Evolutionary conservation across 2,113 vertebrate species (phyloP), one percentile per base, ranked within the genome.

Genomic region (Callospermophilus lateralis): DNA sequence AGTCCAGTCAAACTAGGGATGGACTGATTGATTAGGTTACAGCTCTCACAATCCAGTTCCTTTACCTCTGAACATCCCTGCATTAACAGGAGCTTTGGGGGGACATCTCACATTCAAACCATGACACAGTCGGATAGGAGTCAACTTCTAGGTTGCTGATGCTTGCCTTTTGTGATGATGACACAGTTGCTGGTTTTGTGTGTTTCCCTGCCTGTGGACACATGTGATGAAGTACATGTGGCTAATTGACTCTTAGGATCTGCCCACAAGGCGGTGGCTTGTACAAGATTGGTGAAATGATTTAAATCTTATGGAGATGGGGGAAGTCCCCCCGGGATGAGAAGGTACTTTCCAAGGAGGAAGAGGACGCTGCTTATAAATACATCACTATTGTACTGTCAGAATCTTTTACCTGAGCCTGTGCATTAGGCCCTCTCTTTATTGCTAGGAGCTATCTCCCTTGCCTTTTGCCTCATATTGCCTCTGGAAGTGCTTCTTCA

Each of bases 351-450:
- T 94, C 83, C 48, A 81, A 86, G 45, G 73, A 93, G 89, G 91
- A 97, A 94, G 65, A 93, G 48, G 39, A 55, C 79, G 83, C 61
- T 16, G 84, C 39, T 96, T 81, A 84, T 77, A 93, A 95, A 86
- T 89, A 89, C 91, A 73, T 94, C 89, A 94, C 70, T 91, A 95
- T 95, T 32, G 94, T 74, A n/a, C 83, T 81, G 63, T 89, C 89
- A 94, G 68, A 37, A 84, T 96, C 67, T 86, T 93, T 94, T 83
- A 93, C 96, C 92, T 93, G 86, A 93, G 65, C 72, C 39, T 89
- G 39, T 68, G 58, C n/a, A 61, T 89, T 76, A 85, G 58, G 37
- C 85, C 22, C 34, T 80, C 39, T 89, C 45, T 84, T 45, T 34
- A 20, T 45, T 84, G 86, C 68, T 55, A 68, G 92, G 79, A 74